phyloP scores from a whole-genome alignment of 2,888 invertebrate species.

The Clusia tigrina region DNA sequence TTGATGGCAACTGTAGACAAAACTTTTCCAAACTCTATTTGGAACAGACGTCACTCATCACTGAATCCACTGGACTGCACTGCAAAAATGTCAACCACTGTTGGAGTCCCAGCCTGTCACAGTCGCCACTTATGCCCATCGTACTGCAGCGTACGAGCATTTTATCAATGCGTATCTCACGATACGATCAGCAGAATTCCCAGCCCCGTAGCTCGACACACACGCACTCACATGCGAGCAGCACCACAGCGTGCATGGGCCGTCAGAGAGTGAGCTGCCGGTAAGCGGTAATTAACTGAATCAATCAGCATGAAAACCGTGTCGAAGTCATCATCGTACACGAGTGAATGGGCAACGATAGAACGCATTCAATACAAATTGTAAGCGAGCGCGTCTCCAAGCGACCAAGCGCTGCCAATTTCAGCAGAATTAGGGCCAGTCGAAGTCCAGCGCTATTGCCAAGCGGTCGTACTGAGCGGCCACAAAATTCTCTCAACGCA shows the following conservation, averaged over 20 bases:
- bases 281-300: slow-evolving; percentile 52
- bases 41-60: too few relatives aligned
- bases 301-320: slow-evolving; percentile 61
- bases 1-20: too few relatives aligned
- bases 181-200: slow-evolving; percentile 9
- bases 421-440: slow-evolving; percentile 32
- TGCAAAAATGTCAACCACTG: too few relatives aligned
- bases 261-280: too few relatives aligned
- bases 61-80: too few relatives aligned
- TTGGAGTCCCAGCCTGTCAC: too few relatives aligned
- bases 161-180: too few relatives aligned
- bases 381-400: slow-evolving; percentile 24
- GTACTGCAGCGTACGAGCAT: too few relatives aligned
- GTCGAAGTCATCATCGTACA: slow-evolving; percentile 50
- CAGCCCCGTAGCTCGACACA: neutral
- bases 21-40: too few relatives aligned
- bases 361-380: neutral
- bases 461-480: slow-evolving; percentile 28
- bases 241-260: neutral
- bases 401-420: slow-evolving; percentile 10
- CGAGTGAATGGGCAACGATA: slow-evolving; percentile 20
- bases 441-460: slow-evolving; percentile 29
- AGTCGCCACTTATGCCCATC: slow-evolving; percentile 18
- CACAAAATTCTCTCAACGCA: slow-evolving; percentile 11
- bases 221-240: neutral